These are phyloP conservation scores for Scomberomorus guttatus DNA, from an alignment of 2,797 vertebrate species.

Conservation along the genomic window DNA sequence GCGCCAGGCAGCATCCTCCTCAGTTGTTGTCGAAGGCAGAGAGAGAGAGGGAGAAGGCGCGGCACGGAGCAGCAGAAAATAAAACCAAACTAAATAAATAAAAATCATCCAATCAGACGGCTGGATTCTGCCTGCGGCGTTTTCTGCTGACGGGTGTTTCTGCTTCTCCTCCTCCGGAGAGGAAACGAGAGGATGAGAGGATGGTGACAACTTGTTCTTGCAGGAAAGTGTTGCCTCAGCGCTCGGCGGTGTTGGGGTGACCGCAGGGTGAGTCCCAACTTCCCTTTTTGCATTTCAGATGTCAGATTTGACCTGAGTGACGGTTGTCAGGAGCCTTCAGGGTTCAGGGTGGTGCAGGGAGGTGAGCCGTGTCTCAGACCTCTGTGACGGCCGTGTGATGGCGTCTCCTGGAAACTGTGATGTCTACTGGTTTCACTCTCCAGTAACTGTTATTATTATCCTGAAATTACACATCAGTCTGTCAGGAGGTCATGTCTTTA, in stretches of 20 bases:
- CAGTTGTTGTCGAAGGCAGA: conserved; percentile 61
- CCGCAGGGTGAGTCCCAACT: conserved; percentile 65
- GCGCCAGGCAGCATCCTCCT: conserved; percentile 67
- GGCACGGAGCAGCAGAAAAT: conserved; percentile 36
- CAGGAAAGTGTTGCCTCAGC: conserved; percentile 54
- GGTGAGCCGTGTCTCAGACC: conserved; percentile 35
- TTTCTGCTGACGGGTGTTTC: not conserved
- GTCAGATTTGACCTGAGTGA: not conserved
- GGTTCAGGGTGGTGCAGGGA: conserved; percentile 34
- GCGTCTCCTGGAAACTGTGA: conserved; percentile 28
- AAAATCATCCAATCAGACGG: conserved; percentile 4
- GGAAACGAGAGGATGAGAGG: conserved; percentile 9
- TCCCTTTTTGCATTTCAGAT: not conserved
- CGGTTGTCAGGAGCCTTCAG: not conserved
- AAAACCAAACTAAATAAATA: conserved; percentile 25
- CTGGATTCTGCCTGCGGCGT: conserved; percentile 18
- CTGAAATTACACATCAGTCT: too few relatives aligned
- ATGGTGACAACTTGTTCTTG: conserved; percentile 60
- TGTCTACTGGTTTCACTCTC: not conserved
- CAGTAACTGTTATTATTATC: too few relatives aligned
- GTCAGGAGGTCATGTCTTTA: too few relatives aligned
- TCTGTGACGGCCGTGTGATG: conserved; percentile 24
- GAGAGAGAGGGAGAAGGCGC: conserved; percentile 51
- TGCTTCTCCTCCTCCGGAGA: not conserved
- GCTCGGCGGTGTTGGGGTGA: conserved; percentile 26